phyloP scores from a whole-genome alignment of 2,797 vertebrate species.

The Dermochelys coriacea region DNA sequence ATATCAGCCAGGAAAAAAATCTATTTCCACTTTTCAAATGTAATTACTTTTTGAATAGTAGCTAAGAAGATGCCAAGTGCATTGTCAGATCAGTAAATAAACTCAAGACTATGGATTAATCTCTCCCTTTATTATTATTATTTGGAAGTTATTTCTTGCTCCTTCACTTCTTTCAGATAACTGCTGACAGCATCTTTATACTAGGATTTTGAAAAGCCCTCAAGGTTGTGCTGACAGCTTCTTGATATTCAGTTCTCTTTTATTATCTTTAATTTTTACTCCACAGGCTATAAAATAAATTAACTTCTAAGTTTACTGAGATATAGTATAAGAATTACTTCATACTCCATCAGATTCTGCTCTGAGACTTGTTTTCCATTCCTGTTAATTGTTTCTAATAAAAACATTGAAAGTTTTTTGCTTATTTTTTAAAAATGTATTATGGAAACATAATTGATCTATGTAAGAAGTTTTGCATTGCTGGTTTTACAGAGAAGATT shows the following conservation, averaged over 20 bases:
- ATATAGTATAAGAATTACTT: background rate
- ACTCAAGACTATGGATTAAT: background rate
- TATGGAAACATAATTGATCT: background rate
- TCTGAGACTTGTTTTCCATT: background rate
- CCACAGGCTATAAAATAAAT: background rate
- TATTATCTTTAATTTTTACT: background rate
- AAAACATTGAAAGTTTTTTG: background rate
- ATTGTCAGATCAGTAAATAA: background rate
- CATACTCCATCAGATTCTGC: background rate
- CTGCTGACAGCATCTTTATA: background rate
- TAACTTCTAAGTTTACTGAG: background rate
- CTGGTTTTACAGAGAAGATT: background rate
- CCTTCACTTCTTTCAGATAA: background rate
- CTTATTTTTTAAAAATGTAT: background rate
- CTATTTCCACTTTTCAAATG: background rate
- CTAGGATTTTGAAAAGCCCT: conserved; percentile 4
- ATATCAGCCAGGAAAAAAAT: background rate
- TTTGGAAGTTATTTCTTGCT: background rate
- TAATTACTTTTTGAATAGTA: background rate
- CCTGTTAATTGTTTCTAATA: background rate
- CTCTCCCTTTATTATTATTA: background rate
- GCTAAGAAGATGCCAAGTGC: background rate
- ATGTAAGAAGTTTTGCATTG: background rate
- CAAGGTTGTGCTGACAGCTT: conserved; percentile 10
- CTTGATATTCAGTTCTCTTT: background rate